phyloP scores from a whole-genome alignment of 1,140 invertebrate genomes.

The Cyphomyrmex costatus region DNA sequence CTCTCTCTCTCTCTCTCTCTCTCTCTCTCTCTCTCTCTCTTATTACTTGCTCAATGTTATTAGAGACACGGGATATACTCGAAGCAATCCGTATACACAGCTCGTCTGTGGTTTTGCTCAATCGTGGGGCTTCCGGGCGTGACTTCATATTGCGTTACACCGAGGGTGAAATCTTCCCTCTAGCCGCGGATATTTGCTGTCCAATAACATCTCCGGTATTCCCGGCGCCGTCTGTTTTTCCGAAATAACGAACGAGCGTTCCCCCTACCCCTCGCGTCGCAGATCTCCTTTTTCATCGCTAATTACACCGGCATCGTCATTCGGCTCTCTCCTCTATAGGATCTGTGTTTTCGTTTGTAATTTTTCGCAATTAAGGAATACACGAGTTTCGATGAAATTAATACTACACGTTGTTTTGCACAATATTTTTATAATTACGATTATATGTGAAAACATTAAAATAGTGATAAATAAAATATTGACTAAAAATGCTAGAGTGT shows the following conservation, averaged over 20 bases:
- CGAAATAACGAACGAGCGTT: constrained; percentile 52
- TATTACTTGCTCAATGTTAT: constrained; percentile 21
- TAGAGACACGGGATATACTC: constrained; percentile 41
- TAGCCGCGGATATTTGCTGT: constrained; percentile 57
- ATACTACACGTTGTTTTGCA: constrained; percentile 18
- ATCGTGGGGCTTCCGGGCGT: constrained; percentile 64
- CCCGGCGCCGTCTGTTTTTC: constrained; percentile 56
- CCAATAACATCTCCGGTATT: constrained; percentile 58
- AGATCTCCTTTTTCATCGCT: constrained; percentile 57
- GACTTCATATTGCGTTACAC: constrained; percentile 57
- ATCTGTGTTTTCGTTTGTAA: constrained; percentile 56
- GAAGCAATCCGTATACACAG: constrained; percentile 37
- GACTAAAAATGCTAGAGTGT: not conserved
- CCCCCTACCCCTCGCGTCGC: constrained; percentile 1
- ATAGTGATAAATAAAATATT: not conserved
- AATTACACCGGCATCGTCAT: constrained; percentile 46
- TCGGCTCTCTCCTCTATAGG: constrained; percentile 19
- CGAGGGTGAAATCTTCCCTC: constrained; percentile 58
- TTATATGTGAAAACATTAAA: not conserved
- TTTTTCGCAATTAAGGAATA: constrained; percentile 54
- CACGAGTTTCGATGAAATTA: constrained; percentile 10
- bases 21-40: not conserved
- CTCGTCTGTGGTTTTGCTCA: constrained; percentile 59
- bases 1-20: too few species aligned
- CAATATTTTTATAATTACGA: constrained; percentile 9